Evolutionary conservation across 2,113 vertebrate genomes (phyloP).

Genomic region (Numida meleagris): DNA sequence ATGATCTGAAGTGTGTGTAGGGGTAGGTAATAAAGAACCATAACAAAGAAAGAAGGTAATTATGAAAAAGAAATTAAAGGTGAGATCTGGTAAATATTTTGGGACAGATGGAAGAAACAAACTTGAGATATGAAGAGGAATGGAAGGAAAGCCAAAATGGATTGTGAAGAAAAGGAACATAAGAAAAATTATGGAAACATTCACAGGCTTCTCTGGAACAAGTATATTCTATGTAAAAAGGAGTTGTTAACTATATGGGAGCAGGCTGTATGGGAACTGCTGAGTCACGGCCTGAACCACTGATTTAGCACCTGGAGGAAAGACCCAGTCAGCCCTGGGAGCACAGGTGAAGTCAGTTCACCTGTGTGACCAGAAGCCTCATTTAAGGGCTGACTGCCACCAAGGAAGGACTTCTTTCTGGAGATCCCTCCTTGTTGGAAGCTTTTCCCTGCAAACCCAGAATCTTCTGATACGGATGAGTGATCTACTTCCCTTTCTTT

Average conservation of each 20-base stretch:
- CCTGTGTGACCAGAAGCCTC: too few species aligned
- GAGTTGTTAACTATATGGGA: background rate
- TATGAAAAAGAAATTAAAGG: background rate
- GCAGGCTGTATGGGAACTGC: too few species aligned
- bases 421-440: too few species aligned
- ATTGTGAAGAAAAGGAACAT: background rate
- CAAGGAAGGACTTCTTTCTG: too few species aligned
- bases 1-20: background rate
- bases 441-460: too few species aligned
- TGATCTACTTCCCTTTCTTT: too few species aligned
- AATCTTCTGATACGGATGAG: too few species aligned
- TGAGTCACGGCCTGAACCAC: too few species aligned
- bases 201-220: background rate
- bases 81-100: conserved; percentile 4
- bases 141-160: background rate
- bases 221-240: background rate
- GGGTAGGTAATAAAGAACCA: background rate
- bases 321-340: too few species aligned
- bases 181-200: background rate
- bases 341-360: too few species aligned
- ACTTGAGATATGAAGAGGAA: background rate
- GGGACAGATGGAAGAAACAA: conserved; percentile 4
- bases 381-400: too few species aligned
- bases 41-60: background rate
- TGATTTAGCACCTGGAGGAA: too few species aligned